Conservation (phyloP, 2,113 vertebrate genomes). For the Athene noctua region DNA sequence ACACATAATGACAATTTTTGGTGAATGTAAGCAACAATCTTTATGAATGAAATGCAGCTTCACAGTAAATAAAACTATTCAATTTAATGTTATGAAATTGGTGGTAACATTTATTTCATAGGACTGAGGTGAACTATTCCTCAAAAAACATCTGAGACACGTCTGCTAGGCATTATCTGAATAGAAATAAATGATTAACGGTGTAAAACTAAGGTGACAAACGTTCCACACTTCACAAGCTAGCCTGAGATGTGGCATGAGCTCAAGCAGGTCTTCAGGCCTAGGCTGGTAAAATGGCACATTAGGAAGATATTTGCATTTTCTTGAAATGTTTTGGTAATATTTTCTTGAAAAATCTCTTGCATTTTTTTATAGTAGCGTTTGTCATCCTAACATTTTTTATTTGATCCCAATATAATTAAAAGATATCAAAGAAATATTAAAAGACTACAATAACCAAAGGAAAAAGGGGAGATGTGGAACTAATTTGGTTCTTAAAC, state of each 20-base stretch:
- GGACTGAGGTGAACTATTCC: neutral
- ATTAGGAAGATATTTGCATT: neutral
- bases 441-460: neutral
- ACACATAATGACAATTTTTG: neutral
- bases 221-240: neutral
- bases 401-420: neutral
- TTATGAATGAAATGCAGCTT: neutral
- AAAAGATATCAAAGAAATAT: neutral
- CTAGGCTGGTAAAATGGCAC: neutral
- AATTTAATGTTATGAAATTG: neutral
- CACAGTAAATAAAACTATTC: neutral
- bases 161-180: neutral
- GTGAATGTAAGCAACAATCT: neutral
- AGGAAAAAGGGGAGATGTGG: neutral
- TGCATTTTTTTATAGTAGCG: neutral
- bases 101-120: neutral
- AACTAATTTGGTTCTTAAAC: neutral
- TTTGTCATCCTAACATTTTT: neutral
- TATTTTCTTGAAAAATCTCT: neutral
- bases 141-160: neutral
- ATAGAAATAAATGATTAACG: constrained; percentile 11
- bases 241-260: neutral
- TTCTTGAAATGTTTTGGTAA: neutral
- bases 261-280: neutral
- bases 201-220: neutral